Evolutionary conservation across 1,140 invertebrate species (phyloP).

Genomic region (Rhagoletis pomonella): DNA sequence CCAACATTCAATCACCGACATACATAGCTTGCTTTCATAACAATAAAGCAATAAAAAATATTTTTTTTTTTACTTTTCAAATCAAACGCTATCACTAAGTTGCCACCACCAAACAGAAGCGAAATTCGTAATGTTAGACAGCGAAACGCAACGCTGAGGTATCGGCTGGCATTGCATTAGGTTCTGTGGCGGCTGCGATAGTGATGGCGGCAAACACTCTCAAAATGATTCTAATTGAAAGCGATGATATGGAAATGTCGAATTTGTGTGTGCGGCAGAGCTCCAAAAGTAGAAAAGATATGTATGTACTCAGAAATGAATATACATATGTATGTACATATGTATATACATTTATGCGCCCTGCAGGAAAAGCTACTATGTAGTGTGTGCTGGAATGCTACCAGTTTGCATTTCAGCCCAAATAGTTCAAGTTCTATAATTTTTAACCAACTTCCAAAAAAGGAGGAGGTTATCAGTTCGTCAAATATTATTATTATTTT

Average conservation of each 20-base stretch:
- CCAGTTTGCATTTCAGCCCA: too few relatives aligned
- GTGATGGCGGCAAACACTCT: constrained; percentile 42
- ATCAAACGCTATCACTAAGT: neutral
- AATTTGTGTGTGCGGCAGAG: neutral
- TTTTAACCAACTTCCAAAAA: too few relatives aligned
- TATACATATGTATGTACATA: neutral
- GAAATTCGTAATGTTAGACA: constrained; percentile 34
- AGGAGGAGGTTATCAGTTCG: too few relatives aligned
- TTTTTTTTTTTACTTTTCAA: neutral
- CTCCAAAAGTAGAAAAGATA: constrained; percentile 10
- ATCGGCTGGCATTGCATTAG: neutral
- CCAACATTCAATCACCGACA: neutral
- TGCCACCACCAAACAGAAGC: constrained; percentile 21
- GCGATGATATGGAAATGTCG: constrained; percentile 53
- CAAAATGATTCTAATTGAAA: constrained; percentile 53
- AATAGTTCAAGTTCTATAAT: too few relatives aligned
- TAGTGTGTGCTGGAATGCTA: too few relatives aligned
- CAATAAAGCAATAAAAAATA: neutral
- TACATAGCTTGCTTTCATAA: neutral
- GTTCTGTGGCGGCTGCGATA: constrained; percentile 2
- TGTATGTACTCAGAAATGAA: neutral
- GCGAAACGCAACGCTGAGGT: neutral
- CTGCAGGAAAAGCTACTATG: neutral
- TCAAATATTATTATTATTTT: too few relatives aligned
- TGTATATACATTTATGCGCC: neutral